Base-by-base conservation (phyloP, 2,113 vertebrate species). In the Istiophorus platypterus region DNA sequence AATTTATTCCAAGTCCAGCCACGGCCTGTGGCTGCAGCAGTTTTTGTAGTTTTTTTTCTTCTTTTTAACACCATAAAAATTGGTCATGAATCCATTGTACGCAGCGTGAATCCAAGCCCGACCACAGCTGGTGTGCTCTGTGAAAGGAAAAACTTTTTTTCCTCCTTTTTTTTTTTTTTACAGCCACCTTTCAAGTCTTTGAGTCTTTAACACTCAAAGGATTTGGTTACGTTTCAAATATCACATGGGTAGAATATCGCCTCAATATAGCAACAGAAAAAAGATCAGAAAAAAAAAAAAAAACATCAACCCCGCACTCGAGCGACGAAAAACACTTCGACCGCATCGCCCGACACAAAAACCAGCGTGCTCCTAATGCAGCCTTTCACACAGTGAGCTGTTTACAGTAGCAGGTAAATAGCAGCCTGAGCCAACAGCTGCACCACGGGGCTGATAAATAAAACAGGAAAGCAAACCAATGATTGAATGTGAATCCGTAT, bases 401-500 rank as follows among this genome's bases (percentile, higher is more conserved):
- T 83, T 82, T 72, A 51, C 47, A 17, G 71, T 0, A 47, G 68
- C 76, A 86, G 75, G 78, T 86, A 82, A 85, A 88, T 41, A 65
- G 22, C 76, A 29, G 34, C 26, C 61, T 59, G 74, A 75, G 78
- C 58, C 64, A 31, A 51, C 52, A 76, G 3, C 77, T 49, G 84
- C 84, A 82, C 64, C 70, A 1, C 73, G 62, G 71, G 87, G 59
- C 82, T 79, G 78, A 89, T 86, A 14, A 86, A 85, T 89, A 90
- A 89, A 81, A 84, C 77, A 57, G 81, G 31, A 51, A 59, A 68
- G 76, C 29, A 76, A 86, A 85, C 26, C 64, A 42, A 69, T 89
- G 84, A 90, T 74, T 89, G 85, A 86, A 81, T 80, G 86, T 80
- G 78, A 82, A 84, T 85, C 82, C 34, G 78, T 79, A 20, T 41